Percentiles rank a stretch among this genome's conserved stretches.
Conservation (phyloP, 53 echinoderm and acorn worm genomes). For the Zoroaster sp. region DNA sequence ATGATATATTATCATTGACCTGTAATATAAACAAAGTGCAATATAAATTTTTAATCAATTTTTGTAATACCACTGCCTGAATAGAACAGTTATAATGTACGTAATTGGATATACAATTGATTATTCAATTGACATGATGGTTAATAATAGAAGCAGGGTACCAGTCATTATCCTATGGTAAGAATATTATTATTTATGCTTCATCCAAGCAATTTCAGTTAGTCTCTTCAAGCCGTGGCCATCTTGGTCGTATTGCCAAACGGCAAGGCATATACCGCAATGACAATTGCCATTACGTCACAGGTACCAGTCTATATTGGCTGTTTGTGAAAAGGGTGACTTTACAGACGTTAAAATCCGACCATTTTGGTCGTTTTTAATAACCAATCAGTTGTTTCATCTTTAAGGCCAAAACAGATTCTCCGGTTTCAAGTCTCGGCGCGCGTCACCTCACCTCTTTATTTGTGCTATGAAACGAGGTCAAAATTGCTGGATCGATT, state of each 20-base stretch:
- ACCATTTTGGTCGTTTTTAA: too few relatives aligned
- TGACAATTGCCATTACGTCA: neutral
- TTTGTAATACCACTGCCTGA: conserved; percentile 33
- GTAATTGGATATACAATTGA: neutral
- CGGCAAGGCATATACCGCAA: neutral
- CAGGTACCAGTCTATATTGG: neutral
- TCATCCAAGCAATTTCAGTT: neutral
- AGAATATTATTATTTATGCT: neutral
- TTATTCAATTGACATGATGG: neutral
- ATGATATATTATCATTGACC: neutral
- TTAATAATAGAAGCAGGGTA: conserved; percentile 16
- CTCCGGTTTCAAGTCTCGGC: too few relatives aligned
- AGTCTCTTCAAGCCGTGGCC: neutral
- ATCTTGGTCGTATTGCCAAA: neutral
- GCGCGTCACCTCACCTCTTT: too few relatives aligned
- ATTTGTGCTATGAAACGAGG: too few relatives aligned
- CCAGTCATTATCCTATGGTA: neutral
- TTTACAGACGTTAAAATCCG: too few relatives aligned
- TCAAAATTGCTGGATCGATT: too few relatives aligned
- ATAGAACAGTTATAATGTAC: neutral
- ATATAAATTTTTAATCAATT: conserved; percentile 20
- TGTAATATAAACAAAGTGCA: conserved; percentile 12
- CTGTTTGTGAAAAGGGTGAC: too few relatives aligned
- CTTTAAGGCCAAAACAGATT: too few relatives aligned
- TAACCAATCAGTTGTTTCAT: too few relatives aligned